Evolutionary conservation across 2,888 invertebrate genomes (phyloP), one percentile per base, ranked within the genome.

Genomic region (Tanypteryx hageni): DNA sequence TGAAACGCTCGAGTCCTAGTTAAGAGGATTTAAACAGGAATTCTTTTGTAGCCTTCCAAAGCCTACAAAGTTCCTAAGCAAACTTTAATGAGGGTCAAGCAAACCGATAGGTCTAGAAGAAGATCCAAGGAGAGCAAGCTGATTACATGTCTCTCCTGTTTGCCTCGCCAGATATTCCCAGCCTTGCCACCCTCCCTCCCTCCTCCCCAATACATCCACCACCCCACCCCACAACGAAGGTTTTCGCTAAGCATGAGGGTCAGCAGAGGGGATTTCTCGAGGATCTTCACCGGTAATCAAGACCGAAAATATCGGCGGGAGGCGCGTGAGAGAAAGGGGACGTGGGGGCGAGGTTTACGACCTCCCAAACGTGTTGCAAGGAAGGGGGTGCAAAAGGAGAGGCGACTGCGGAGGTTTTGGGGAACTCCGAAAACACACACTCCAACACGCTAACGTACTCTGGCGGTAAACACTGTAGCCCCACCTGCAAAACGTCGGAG

Each of bases 61-160:
- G 44, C 44, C 44, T 44, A 11, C 68, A 0, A 22, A n/a, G 64
- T 16, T 64, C 64, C 18, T 18, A 22, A 68, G 68, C 68, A 68
- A 68, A 68, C n/a, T 68, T 68, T 68, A 68, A 68, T 22, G 68
- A 68, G 68, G 68, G 68, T 68, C 68, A 68, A 68, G 68, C 68
- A 68, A 68, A 68, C 68, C 68, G 64, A 64, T 14, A 9, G 18
- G 44, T 44, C 44, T 44, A 44, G 44, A 44, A 44, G 68, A 68
- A 68, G 68, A 68, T 68, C n/a, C 22, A 10, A n/a, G 68, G 9
- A 22, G 68, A 68, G 68, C 68, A 68, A 68, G 68, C 68, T 68
- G 68, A 68, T 68, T 68, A 68, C n/a, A 22, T 22, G 44, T 44
- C 44, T 44, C 44, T 44, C 44, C 44, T 5, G 44, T 44, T 44